A percentile compares a stretch with the other conserved stretches of the same genome.
These are phyloP conservation scores for Delphinus delphis DNA, from an alignment of 2,113 vertebrate species.

Conservation along the genomic window DNA sequence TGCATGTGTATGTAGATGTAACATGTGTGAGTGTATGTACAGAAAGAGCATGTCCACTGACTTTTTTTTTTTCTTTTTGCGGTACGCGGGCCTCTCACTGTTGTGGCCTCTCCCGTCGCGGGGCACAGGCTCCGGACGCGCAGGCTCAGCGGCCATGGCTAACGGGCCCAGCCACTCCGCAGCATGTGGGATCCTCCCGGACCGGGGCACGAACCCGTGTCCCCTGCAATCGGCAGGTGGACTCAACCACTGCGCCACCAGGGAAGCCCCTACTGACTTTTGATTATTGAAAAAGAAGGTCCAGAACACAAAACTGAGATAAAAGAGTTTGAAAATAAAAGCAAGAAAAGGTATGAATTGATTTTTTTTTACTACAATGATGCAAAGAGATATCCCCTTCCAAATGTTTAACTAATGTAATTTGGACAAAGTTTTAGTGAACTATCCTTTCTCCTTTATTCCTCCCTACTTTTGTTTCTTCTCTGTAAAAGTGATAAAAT, in stretches of 20 bases:
- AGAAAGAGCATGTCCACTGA: neutral
- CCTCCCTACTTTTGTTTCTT: neutral
- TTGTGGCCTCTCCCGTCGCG: too few relatives aligned
- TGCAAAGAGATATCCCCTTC: neutral
- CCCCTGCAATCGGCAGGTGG: too few relatives aligned
- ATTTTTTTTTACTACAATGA: neutral
- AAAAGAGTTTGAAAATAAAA: neutral
- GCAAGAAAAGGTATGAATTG: neutral
- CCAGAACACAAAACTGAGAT: slow-evolving; percentile 15
- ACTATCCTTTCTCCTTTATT: neutral
- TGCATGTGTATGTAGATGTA: neutral
- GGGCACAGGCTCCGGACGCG: too few relatives aligned
- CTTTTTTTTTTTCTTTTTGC: neutral
- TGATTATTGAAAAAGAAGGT: neutral
- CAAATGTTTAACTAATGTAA: neutral
- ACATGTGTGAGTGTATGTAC: neutral
- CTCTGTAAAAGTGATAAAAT: neutral
- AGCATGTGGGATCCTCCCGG: too few relatives aligned
- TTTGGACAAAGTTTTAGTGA: neutral
- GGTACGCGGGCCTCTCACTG: too few relatives aligned
- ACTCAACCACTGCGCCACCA: too few relatives aligned
- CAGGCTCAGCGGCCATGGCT: too few relatives aligned
- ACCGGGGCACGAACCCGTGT: too few relatives aligned
- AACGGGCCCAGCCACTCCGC: too few relatives aligned
- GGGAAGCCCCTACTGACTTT: neutral